Evolutionary conservation across 2,797 vertebrate genomes (phyloP).

Genomic region (Enteromius trimaculatus): DNA sequence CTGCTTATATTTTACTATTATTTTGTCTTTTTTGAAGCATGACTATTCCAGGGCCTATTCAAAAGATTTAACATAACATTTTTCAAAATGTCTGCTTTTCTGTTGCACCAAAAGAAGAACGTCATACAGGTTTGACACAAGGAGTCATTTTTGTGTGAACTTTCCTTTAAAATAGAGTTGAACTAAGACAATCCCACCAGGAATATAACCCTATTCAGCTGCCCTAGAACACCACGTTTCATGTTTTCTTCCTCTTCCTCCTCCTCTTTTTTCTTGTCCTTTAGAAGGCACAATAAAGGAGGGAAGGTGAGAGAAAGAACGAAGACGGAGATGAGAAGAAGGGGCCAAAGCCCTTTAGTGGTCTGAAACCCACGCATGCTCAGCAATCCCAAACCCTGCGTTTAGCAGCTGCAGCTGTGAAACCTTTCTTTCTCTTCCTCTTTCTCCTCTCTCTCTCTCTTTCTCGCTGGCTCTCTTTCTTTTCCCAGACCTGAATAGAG

Average conservation of each 20-base stretch:
- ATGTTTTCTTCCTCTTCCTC: slow-evolving; percentile 46
- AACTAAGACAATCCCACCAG: slow-evolving; percentile 22
- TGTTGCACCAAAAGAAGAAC: not conserved
- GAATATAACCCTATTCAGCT: slow-evolving; percentile 22
- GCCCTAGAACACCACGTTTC: slow-evolving; percentile 37
- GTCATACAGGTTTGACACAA: not conserved
- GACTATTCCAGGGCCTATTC: not conserved
- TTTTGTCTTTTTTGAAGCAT: not conserved
- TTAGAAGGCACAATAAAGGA: slow-evolving; percentile 42
- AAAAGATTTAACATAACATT: not conserved
- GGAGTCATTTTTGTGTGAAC: not conserved
- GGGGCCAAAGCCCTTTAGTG: slow-evolving; percentile 71
- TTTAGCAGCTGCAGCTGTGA: slow-evolving; percentile 76
- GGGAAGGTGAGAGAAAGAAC: slow-evolving; percentile 37
- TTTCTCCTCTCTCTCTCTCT: slow-evolving; percentile 34
- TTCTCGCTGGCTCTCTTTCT: slow-evolving; percentile 45
- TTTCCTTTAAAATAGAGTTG: not conserved
- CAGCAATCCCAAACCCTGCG: slow-evolving; percentile 75
- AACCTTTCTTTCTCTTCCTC: slow-evolving; percentile 58
- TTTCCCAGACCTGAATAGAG: slow-evolving; percentile 75
- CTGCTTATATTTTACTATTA: not conserved
- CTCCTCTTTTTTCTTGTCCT: slow-evolving; percentile 16
- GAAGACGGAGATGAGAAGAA: slow-evolving; percentile 21
- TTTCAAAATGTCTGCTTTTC: not conserved
- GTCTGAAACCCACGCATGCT: slow-evolving; percentile 76